Evolutionary conservation across 2,888 invertebrate species (phyloP).

Genomic region (Dione vanillae): DNA sequence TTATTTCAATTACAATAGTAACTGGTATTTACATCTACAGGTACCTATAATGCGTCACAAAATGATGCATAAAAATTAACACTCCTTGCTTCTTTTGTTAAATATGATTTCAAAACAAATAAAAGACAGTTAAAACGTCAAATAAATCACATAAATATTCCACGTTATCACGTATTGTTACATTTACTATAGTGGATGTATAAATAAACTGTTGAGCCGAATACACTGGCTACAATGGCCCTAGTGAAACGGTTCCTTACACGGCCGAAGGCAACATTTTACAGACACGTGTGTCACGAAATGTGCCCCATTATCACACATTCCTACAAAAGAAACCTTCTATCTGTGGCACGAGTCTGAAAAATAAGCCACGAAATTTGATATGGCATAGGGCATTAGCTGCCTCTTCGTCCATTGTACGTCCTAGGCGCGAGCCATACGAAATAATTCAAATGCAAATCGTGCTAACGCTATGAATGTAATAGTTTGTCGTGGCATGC

Average conservation of each 20-base stretch:
- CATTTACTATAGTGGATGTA: constrained; percentile 9
- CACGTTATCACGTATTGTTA: constrained; percentile 25
- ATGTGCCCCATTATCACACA: constrained; percentile 70
- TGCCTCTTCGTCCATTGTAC: constrained; percentile 73
- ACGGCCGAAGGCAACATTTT: constrained; percentile 61
- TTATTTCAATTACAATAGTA: too few relatives aligned
- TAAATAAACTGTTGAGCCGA: constrained; percentile 30
- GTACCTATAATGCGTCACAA: not conserved
- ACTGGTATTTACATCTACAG: too few relatives aligned
- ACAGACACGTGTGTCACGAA: constrained; percentile 77
- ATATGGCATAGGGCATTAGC: constrained; percentile 76
- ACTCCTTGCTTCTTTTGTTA: not conserved
- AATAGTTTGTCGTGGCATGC: constrained; percentile 81
- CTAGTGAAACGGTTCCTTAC: constrained; percentile 50
- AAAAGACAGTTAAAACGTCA: not conserved
- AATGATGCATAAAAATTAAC: not conserved
- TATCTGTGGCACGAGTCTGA: constrained; percentile 71
- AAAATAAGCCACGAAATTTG: constrained; percentile 82
- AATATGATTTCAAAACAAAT: not conserved
- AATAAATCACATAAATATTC: constrained; percentile 5
- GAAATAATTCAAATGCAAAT: constrained; percentile 84
- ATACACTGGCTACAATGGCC: constrained; percentile 50
- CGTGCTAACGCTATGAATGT: constrained; percentile 82
- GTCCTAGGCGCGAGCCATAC: constrained; percentile 74
- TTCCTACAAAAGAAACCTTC: constrained; percentile 62